Percentiles rank a stretch among this genome's conserved stretches.
phyloP scores from a whole-genome alignment of 2,888 invertebrate genomes.

The Gortyna flavago region DNA sequence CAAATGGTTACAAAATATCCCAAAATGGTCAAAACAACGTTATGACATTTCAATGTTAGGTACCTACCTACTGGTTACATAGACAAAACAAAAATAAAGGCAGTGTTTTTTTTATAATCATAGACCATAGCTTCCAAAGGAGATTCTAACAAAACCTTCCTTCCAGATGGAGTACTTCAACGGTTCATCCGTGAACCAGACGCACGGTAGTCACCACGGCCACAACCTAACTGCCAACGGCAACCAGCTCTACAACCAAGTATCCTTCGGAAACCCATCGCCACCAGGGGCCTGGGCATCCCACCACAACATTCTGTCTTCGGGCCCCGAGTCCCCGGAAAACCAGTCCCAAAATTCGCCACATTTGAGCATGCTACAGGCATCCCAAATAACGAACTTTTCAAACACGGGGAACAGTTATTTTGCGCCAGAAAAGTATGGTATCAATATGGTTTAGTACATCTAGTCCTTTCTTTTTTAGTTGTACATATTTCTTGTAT shows the following conservation, averaged over 20 bases:
- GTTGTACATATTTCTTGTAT: slow-evolving; percentile 74
- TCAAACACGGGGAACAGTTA: slow-evolving; percentile 88
- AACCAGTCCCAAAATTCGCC: slow-evolving; percentile 86
- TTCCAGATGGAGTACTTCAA: slow-evolving; percentile 89
- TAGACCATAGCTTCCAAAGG: background rate
- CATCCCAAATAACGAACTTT: slow-evolving; percentile 89
- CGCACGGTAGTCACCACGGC: slow-evolving; percentile 84
- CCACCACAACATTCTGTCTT: slow-evolving; percentile 86
- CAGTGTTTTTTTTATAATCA: background rate
- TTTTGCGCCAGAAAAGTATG: slow-evolving; percentile 89
- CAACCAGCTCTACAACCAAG: slow-evolving; percentile 88
- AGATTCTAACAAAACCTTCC: slow-evolving; percentile 32
- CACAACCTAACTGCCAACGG: slow-evolving; percentile 86
- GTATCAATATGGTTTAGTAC: slow-evolving; percentile 89
- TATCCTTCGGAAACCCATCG: slow-evolving; percentile 87
- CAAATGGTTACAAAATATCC: background rate
- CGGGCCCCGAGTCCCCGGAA: slow-evolving; percentile 86
- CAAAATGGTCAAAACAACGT: background rate
- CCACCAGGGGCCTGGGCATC: slow-evolving; percentile 86
- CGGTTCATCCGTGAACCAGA: slow-evolving; percentile 86
- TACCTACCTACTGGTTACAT: background rate
- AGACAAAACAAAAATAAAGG: background rate
- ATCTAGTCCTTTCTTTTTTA: slow-evolving; percentile 79
- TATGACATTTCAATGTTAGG: background rate
- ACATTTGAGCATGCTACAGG: slow-evolving; percentile 87